Percentiles rank a stretch among this genome's conserved stretches.
These are phyloP conservation scores for Leptonema lineaticorne DNA, from an alignment of 1,140 invertebrate genomes.

Conservation along the genomic window DNA sequence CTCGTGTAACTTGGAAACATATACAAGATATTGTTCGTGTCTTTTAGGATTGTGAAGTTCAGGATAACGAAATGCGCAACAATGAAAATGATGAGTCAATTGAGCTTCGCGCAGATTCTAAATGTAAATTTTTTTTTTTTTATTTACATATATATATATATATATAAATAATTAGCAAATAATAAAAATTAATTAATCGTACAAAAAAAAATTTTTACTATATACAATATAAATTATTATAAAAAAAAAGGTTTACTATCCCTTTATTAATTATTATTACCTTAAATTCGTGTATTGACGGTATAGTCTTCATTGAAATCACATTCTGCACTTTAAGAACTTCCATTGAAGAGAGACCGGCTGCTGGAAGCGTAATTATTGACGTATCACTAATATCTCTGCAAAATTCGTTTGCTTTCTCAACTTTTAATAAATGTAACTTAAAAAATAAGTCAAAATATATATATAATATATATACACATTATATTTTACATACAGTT, in stretches of 20 bases:
- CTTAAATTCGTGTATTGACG: slow-evolving; percentile 72
- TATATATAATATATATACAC: not conserved
- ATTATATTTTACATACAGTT: slow-evolving; percentile 31
- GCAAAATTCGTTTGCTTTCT: slow-evolving; percentile 12
- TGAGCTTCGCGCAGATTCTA: slow-evolving; percentile 59
- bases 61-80: slow-evolving; percentile 85
- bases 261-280: too few relatives aligned
- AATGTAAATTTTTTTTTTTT: slow-evolving; percentile 39
- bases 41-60: slow-evolving; percentile 70
- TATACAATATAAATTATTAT: too few relatives aligned
- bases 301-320: slow-evolving; percentile 68
- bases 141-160: too few relatives aligned
- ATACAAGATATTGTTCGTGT: slow-evolving; percentile 60
- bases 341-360: slow-evolving; percentile 67
- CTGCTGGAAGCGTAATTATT: slow-evolving; percentile 65
- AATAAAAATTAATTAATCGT: too few relatives aligned
- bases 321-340: slow-evolving; percentile 65
- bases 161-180: too few relatives aligned
- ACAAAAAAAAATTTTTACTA: too few relatives aligned
- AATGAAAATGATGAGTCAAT: slow-evolving; percentile 85
- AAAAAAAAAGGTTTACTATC: too few relatives aligned
- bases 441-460: not conserved
- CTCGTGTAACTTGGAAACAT: slow-evolving; percentile 53
- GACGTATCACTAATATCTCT: slow-evolving; percentile 68
- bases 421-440: not conserved